Percentiles rank a stretch among this genome's conserved stretches.
These are phyloP conservation scores for Apistogramma diplotaenia DNA, from an alignment of 2,113 vertebrate species.

Conservation along the genomic window DNA sequence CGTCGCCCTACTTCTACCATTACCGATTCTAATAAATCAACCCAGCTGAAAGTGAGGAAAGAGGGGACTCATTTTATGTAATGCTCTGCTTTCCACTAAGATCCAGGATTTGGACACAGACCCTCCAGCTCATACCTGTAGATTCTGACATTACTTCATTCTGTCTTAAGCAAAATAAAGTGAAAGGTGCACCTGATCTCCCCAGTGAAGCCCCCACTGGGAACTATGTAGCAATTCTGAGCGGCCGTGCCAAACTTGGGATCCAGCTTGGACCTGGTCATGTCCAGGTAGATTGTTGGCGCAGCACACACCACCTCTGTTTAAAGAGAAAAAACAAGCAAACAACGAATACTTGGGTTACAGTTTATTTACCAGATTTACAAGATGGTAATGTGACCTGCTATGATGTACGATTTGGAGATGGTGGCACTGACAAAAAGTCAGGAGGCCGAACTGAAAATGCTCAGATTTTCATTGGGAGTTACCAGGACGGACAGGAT, in stretches of 20 bases:
- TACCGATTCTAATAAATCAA: too few relatives aligned
- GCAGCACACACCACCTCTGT: constrained; percentile 94
- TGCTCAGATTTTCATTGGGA: too few relatives aligned
- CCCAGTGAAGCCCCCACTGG: constrained; percentile 95
- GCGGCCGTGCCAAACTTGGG: constrained; percentile 89
- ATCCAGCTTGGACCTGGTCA: constrained; percentile 86
- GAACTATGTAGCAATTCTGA: constrained; percentile 96
- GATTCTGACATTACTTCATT: background rate
- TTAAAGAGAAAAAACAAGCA: background rate
- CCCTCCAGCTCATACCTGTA: background rate
- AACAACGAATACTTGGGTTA: background rate
- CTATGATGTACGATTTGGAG: too few relatives aligned
- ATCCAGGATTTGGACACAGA: background rate
- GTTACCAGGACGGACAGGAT: too few relatives aligned
- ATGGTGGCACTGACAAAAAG: too few relatives aligned
- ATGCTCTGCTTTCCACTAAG: background rate
- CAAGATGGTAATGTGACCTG: too few relatives aligned
- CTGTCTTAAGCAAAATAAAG: background rate
- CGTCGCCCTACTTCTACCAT: too few relatives aligned
- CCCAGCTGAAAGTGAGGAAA: too few relatives aligned
- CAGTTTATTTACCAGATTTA: too few relatives aligned
- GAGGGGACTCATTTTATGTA: too few relatives aligned
- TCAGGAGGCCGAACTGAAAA: too few relatives aligned
- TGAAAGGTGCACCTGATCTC: constrained; percentile 87
- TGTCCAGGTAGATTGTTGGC: constrained; percentile 93